Evolutionary conservation across 1,140 invertebrate genomes (phyloP), one percentile per base, ranked within the genome.

Genomic region (Aphaenogaster floridana): DNA sequence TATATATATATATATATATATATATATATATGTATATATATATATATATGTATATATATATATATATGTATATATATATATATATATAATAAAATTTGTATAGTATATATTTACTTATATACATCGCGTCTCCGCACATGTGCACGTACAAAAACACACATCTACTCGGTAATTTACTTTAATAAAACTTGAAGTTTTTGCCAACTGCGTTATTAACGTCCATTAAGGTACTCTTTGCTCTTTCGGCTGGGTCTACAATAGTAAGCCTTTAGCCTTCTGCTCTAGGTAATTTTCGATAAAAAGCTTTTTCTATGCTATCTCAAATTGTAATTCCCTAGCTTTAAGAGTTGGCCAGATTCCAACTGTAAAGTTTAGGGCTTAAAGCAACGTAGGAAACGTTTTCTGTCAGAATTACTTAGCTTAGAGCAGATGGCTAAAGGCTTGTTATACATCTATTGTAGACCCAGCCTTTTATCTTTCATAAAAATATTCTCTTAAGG

Each of bases 81-180:
- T 77, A 77, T 76, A 15, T 34, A 84, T 92, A 92, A 88, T 92
- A 92, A 93, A 93, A 90, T 91, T 91, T 90, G 78, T 90, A 80
- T 77, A 77, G 8, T 57, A 74, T 68, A 88, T 90, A 89, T 91
- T 88, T 91, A 92, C 85, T 86, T 86, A 88, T 13, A 66, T 90
- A 90, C 76, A 91, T 52, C 9, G 36, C 61, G 72, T 74, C n/a
- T 59, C n/a, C 45, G 45, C 66, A 87, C 50, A 76, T 63, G 61
- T 83, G 71, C 76, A 87, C 66, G 21, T 81, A 39, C 77, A 63
- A 54, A 54, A 69, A 77, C 63, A 64, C 79, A 87, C 64, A 79
- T 45, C 71, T 39, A 59, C 13, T 50, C 2, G 17, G 21, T 52
- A 0, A 57, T 52, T 78, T 17, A 17, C 5, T 39, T 54, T 15